Evolutionary conservation across 2,888 invertebrate species (phyloP).

Genomic region (Philaethria dido): DNA sequence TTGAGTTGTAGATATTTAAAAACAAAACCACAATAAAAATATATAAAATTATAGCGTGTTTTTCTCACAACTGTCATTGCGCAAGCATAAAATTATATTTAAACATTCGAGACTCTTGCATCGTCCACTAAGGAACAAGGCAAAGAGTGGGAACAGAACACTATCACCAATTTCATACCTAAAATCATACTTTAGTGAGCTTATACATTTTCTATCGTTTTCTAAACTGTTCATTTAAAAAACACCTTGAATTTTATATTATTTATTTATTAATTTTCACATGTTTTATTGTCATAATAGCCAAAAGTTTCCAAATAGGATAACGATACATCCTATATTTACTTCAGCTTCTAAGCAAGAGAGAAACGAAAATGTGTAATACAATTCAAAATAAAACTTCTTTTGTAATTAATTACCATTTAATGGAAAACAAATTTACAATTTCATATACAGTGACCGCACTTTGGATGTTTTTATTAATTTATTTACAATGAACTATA

Average conservation of each 20-base stretch:
- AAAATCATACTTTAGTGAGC: background rate
- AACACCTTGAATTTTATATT: background rate
- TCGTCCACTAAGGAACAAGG: background rate
- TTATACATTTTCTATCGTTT: background rate
- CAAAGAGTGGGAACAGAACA: background rate
- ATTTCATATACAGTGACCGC: constrained; percentile 61
- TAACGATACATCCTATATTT: background rate
- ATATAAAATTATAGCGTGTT: constrained; percentile 56
- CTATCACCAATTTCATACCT: background rate
- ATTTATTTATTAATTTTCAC: background rate
- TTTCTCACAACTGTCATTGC: background rate
- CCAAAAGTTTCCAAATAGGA: background rate
- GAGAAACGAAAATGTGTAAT: too few species aligned
- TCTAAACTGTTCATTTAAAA: background rate
- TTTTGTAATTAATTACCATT: constrained; percentile 61
- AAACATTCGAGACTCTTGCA: background rate
- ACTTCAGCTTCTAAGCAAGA: background rate
- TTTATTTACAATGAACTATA: constrained; percentile 53
- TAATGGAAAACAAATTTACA: constrained; percentile 77
- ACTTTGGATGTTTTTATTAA: constrained; percentile 45
- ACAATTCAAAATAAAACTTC: constrained; percentile 46
- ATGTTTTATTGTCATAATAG: background rate
- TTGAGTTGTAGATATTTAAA: constrained; percentile 73
- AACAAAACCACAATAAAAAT: constrained; percentile 67
- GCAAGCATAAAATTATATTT: background rate